phyloP scores from a whole-genome alignment of 1,140 invertebrate genomes.

The Neelides sp. region DNA sequence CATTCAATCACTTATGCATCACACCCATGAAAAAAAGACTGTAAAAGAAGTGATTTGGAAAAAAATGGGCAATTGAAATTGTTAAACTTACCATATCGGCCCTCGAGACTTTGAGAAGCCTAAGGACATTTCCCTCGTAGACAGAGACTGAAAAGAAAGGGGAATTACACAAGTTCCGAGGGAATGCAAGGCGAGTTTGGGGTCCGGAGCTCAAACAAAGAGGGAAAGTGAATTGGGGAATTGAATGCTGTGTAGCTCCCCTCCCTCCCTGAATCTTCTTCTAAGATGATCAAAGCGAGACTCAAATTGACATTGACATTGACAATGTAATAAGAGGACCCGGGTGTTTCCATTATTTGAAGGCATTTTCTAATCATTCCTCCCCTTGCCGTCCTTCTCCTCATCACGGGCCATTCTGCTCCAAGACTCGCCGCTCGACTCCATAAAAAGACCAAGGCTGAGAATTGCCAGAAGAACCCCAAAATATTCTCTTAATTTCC shows the following conservation, averaged over 20 bases:
- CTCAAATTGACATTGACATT: constrained; percentile 10
- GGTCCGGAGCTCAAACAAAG: no score
- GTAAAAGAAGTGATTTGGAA: no score
- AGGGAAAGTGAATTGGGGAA: neutral
- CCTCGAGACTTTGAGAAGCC: constrained; percentile 63
- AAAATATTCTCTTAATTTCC: no score
- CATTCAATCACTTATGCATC: no score
- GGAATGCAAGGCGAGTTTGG: neutral
- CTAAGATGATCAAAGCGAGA: constrained; percentile 9
- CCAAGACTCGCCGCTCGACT: no score
- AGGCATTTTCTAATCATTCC: neutral
- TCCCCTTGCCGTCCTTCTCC: no score
- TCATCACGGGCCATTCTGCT: no score
- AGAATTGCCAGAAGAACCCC: no score
- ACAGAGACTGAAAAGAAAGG: constrained; percentile 42
- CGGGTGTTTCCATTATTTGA: neutral
- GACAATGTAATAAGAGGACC: neutral
- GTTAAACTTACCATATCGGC: constrained; percentile 62
- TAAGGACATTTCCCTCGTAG: constrained; percentile 55
- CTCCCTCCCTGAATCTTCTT: neutral
- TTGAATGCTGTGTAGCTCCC: no score
- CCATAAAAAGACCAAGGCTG: no score
- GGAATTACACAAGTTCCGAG: neutral
- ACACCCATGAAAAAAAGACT: no score
- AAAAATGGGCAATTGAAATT: neutral